Conservation (phyloP, 2,888 invertebrate species). For the Leptinotarsa rubiginosa region DNA sequence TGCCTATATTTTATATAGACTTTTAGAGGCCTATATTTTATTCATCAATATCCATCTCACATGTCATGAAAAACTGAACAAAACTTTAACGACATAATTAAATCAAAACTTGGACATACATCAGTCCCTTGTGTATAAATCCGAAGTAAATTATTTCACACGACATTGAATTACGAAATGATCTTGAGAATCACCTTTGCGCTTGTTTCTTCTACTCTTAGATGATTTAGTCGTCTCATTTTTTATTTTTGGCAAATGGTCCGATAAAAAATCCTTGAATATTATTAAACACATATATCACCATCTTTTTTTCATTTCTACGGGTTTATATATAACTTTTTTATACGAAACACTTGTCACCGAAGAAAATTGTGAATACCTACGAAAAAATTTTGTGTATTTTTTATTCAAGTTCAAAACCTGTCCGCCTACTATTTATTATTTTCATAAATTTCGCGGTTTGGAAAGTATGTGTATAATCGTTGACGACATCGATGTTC, state of each 20-base stretch:
- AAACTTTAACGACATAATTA: no score
- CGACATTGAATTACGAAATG: slow-evolving; percentile 7
- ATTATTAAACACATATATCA: background rate
- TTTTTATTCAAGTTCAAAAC: background rate
- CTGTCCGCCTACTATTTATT: background rate
- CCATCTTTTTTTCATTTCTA: background rate
- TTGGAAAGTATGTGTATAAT: background rate
- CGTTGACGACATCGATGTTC: background rate
- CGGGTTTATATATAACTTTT: background rate
- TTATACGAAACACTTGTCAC: slow-evolving; percentile 5
- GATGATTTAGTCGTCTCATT: slow-evolving; percentile 7
- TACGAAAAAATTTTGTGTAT: background rate
- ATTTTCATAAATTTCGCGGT: background rate
- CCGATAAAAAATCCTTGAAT: slow-evolving; percentile 1
- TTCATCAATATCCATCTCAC: no score
- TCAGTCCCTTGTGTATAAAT: no score
- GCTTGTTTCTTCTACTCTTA: slow-evolving; percentile 9
- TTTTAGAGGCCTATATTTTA: no score
- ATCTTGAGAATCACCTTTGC: slow-evolving; percentile 19
- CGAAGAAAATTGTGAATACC: background rate
- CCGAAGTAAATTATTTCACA: background rate
- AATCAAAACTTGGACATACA: no score
- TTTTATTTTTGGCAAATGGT: slow-evolving; percentile 16
- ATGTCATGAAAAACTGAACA: no score
- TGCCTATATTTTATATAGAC: no score